Evolutionary conservation across 1,140 invertebrate genomes (phyloP).

Genomic region (Neodiprion virginianus): DNA sequence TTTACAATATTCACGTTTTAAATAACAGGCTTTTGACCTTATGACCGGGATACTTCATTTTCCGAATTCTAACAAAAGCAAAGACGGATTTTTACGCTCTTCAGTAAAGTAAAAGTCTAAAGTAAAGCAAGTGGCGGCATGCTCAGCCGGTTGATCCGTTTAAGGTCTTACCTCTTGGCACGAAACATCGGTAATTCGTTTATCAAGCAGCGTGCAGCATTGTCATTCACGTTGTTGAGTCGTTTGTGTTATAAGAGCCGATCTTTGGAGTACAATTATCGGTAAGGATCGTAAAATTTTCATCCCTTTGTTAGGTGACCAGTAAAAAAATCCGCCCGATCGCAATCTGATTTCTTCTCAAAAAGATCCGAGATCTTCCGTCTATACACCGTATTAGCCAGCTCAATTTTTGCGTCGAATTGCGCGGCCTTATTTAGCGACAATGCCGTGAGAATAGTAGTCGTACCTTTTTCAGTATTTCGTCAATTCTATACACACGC

Average conservation of each 20-base stretch:
- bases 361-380: neutral
- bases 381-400: neutral
- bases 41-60: neutral
- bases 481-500: no score
- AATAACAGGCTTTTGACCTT: no score
- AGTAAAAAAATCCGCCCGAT: neutral
- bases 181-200: neutral
- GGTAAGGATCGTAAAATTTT: no score
- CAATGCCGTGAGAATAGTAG: constrained; percentile 5
- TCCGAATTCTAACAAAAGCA: neutral
- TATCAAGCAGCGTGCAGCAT: neutral
- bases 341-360: neutral
- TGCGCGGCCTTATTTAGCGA: neutral
- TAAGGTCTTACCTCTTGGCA: neutral
- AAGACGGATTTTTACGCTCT: neutral
- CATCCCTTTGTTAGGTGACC: no score
- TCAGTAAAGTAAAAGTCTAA: no score
- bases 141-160: neutral
- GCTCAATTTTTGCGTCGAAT: neutral
- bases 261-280: no score
- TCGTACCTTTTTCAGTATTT: neutral
- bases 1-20: no score
- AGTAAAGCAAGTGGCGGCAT: neutral
- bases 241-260: neutral
- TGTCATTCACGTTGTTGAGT: neutral